Conservation (phyloP, 2,113 vertebrate species). For the Gymnorhina tibicen region DNA sequence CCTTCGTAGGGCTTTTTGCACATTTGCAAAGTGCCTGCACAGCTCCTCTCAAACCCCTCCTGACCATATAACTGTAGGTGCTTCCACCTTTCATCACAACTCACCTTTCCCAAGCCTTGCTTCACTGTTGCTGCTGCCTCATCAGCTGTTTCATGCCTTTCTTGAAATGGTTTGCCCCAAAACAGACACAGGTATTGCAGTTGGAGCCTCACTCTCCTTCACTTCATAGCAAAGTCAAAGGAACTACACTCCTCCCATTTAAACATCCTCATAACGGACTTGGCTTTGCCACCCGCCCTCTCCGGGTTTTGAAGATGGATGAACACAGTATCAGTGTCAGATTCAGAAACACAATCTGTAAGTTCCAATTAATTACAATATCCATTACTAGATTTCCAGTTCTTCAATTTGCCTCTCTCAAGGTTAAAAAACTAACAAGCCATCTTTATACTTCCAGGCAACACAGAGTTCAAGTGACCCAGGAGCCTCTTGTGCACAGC, state of each 20-base stretch:
- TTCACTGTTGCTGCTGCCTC: neutral
- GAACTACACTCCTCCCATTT: neutral
- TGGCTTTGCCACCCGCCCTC: neutral
- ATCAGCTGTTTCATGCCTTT: neutral
- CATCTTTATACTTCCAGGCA: neutral
- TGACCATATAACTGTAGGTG: rapidly evolving
- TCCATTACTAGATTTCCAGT: neutral
- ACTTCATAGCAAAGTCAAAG: neutral
- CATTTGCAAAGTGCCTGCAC: neutral
- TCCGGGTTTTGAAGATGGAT: neutral
- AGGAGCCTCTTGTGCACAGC: neutral
- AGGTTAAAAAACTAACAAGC: neutral
- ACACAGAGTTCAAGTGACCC: neutral
- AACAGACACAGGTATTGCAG: neutral
- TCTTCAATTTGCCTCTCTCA: neutral
- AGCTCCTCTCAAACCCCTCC: neutral
- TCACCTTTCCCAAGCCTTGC: neutral
- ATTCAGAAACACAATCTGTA: neutral
- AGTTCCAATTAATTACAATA: neutral
- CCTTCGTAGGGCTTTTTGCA: neutral
- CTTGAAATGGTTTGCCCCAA: neutral
- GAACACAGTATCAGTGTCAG: neutral
- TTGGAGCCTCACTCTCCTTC: neutral
- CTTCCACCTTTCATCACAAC: neutral
- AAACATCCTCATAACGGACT: neutral